These are phyloP conservation scores for Lytechinus variegatus DNA, from an alignment of 35 echinoderm and acorn worm species.

Conservation along the genomic window DNA sequence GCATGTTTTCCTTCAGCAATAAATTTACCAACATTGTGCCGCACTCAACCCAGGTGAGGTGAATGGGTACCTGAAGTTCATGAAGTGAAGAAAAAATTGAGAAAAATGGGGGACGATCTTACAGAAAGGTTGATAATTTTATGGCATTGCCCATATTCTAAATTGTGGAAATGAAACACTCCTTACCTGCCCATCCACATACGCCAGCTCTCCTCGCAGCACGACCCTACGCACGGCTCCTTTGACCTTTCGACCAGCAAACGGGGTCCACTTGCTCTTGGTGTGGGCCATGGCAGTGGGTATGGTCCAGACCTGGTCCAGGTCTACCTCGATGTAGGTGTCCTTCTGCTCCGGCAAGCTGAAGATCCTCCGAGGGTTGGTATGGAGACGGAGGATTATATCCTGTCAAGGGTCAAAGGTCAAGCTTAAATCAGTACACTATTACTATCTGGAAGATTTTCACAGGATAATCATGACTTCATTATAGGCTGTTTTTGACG, in stretches of 20 bases:
- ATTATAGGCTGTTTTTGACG: too few species aligned
- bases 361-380: constrained; percentile 90
- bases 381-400: constrained; percentile 75
- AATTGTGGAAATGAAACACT: not conserved
- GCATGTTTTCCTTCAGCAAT: too few species aligned
- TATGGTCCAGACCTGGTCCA: constrained; percentile 88
- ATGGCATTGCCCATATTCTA: too few species aligned
- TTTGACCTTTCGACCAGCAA: constrained; percentile 83
- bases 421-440: too few species aligned
- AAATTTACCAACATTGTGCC: too few species aligned
- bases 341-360: constrained; percentile 91
- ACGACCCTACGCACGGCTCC: constrained; percentile 89
- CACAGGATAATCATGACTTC: too few species aligned
- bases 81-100: too few species aligned
- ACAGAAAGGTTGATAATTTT: too few species aligned
- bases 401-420: constrained; percentile 69
- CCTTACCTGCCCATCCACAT: constrained; percentile 95
- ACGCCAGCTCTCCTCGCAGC: constrained; percentile 87
- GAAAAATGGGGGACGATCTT: too few species aligned
- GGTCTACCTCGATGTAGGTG: constrained; percentile 94
- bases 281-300: constrained; percentile 81
- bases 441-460: too few species aligned
- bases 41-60: too few species aligned
- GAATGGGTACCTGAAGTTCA: too few species aligned
- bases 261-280: constrained; percentile 99